phyloP scores from a whole-genome alignment of 2,113 vertebrate genomes.

The Acanthisitta chloris region DNA sequence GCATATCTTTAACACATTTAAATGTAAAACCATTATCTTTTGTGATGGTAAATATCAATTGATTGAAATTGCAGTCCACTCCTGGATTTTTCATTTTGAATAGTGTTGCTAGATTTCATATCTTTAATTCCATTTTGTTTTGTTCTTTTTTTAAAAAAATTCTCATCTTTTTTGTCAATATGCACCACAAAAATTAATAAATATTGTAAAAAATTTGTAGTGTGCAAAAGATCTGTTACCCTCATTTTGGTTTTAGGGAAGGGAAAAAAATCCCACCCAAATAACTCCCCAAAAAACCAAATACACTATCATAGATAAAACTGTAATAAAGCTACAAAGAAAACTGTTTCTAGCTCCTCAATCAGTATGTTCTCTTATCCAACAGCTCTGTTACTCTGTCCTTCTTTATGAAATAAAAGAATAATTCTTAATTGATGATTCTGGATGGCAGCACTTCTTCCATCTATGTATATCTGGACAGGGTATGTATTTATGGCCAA shows the following conservation, averaged over 20 bases:
- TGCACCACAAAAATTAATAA: not conserved
- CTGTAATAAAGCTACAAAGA: not conserved
- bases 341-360: not conserved
- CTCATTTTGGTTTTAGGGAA: not conserved
- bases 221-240: not conserved
- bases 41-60: not conserved
- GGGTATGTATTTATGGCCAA: not conserved
- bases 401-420: not conserved
- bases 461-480: not conserved
- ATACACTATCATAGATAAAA: not conserved
- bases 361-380: not conserved
- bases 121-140: not conserved
- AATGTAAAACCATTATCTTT: not conserved
- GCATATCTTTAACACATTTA: not conserved
- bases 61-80: not conserved
- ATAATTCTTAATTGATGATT: not conserved
- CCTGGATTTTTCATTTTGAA: not conserved
- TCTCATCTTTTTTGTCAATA: not conserved
- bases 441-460: not conserved
- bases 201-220: not conserved
- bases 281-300: not conserved
- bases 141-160: not conserved
- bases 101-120: not conserved
- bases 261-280: not conserved
- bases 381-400: not conserved